Base-by-base conservation (phyloP, 2,888 invertebrate genomes). In the Pseudeuparius sepicola region DNA sequence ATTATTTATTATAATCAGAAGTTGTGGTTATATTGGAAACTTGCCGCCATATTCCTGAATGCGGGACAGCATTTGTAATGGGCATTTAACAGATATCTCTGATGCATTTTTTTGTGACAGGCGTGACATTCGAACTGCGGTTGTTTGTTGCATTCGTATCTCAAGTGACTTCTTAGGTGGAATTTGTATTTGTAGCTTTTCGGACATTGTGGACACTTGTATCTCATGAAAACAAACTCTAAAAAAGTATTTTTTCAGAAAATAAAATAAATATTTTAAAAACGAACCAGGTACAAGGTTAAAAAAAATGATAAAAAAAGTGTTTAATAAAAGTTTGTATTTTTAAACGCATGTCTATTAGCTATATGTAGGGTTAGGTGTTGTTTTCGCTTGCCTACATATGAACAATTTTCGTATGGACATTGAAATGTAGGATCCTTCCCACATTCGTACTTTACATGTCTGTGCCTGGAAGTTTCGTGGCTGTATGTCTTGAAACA, bases 121-220 rank as follows among this genome's bases (percentile, higher is more conserved):
- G 63, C 57, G 44, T 69, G 68, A 60, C 79, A 80, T 39, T 60
- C 63, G 56, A 78, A 79, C 60, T 73, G 73, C 37, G 73, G 74
- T 45, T 70, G 71, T 37, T 72, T 72, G 40, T 71, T 68, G 57
- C 78, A 79, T 56, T 79, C 79, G 54, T 75, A 77, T 48, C 72
- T 73, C 44, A 75, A 67, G 52, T 80, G 80, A 39, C 78, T 71
- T 57, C 71, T 64, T 47, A 78, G 66, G 53, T 75, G 76, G 52
- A 66, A 65, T 54, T 67, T 66, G 48, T 69, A 68, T 59, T 69
- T 70, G 61, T 69, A 70, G 51, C 59, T 58, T 45, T 67, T 63
- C 13, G 62, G 61, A 51, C 74, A 74, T 54, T 68, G 70, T 36
- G 68, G 67, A 51, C 74, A 74, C n/a, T n/a, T n/a, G n/a, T n/a